Conservation (phyloP, 1,140 invertebrate species). For the Psilanteris sp. region DNA sequence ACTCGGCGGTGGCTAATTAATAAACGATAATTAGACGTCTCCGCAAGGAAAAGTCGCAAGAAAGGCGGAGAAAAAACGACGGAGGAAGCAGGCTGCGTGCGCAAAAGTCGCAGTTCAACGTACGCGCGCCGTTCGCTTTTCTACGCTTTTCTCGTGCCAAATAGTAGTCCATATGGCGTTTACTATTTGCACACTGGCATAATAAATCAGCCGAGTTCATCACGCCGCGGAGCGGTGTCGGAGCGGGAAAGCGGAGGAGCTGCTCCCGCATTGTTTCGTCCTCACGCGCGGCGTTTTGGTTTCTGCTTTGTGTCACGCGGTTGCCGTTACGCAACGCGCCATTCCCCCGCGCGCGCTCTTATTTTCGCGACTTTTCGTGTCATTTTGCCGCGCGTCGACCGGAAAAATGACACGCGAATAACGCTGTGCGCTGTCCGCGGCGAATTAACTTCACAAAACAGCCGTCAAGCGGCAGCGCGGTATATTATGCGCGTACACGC, state of each 20-base stretch:
- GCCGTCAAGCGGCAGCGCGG: too few species aligned
- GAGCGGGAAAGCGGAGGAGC: neutral
- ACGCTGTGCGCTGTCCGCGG: too few species aligned
- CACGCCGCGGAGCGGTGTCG: conserved; percentile 7
- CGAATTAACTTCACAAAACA: too few species aligned
- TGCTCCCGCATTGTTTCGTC: conserved; percentile 24
- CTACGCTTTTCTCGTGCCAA: conserved; percentile 45
- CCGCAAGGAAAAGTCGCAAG: neutral
- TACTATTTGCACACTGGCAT: conserved; percentile 61
- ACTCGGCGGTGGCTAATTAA: conserved; percentile 9
- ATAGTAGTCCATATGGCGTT: conserved; percentile 51
- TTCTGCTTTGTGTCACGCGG: conserved; percentile 40
- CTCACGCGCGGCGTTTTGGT: conserved; percentile 17
- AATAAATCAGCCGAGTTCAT: conserved; percentile 60
- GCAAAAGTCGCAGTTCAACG: conserved; percentile 47
- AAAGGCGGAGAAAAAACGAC: conserved; percentile 5
- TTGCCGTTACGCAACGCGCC: conserved; percentile 55
- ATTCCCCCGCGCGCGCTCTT: conserved; percentile 45
- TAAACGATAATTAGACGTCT: conserved; percentile 22
- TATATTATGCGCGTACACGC: too few species aligned
- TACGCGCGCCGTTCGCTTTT: conserved; percentile 41
- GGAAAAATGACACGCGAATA: conserved; percentile 9
- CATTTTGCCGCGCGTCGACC: conserved; percentile 8
- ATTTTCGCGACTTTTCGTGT: conserved; percentile 19
- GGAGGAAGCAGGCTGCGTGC: conserved; percentile 15